These are phyloP conservation scores for Xestia c-nigrum DNA, from an alignment of 2,888 invertebrate genomes.

Conservation along the genomic window DNA sequence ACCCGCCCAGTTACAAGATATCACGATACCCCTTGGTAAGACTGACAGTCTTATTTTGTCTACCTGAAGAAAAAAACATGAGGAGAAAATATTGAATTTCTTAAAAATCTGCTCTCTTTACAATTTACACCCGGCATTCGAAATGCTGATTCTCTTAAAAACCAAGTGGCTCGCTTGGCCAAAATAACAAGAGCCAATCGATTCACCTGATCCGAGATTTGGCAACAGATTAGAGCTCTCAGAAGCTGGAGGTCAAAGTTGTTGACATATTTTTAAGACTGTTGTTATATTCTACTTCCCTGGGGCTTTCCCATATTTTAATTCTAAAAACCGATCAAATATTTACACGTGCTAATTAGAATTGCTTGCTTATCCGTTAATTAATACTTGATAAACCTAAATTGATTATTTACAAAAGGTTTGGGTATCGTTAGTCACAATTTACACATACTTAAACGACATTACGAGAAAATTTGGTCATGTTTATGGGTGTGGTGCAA, in stretches of 20 bases:
- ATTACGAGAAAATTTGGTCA: not conserved
- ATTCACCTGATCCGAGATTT: not conserved
- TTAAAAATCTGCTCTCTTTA: not conserved
- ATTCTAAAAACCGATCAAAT: not conserved
- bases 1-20: not conserved
- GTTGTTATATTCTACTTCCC: not conserved
- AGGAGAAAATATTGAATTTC: not conserved
- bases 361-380: not conserved
- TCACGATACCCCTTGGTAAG: not conserved
- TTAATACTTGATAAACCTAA: not conserved
- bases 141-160: not conserved
- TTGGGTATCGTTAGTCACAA: slow-evolving; percentile 40
- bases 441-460: not conserved
- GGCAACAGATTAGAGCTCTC: not conserved
- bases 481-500: not conserved
- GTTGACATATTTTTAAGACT: slow-evolving; percentile 13
- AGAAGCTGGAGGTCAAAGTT: not conserved
- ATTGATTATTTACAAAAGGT: slow-evolving; percentile 7
- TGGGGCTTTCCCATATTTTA: not conserved
- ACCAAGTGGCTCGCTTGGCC: not conserved
- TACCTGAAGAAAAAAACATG: too few species aligned
- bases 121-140: not conserved
- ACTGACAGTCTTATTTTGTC: not conserved
- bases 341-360: slow-evolving; percentile 12
- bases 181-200: not conserved